A percentile compares a stretch with the other conserved stretches of the same genome.
Evolutionary conservation across 2,797 vertebrate species (phyloP).

Genomic region (Helarctos malayanus): DNA sequence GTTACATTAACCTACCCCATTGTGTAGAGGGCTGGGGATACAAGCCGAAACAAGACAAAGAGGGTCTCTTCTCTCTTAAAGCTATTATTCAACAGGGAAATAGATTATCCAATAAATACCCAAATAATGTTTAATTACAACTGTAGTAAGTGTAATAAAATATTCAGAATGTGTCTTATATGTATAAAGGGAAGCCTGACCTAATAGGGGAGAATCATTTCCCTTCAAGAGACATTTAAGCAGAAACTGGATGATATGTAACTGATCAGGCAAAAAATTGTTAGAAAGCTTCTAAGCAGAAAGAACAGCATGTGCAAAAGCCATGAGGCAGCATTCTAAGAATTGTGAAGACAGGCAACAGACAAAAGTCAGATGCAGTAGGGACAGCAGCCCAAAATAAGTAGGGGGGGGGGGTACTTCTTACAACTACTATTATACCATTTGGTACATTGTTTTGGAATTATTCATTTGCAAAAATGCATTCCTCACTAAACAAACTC

Average conservation of each 20-base stretch:
- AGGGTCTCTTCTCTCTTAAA: constrained; percentile 41
- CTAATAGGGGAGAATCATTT: constrained; percentile 38
- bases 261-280: not conserved
- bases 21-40: not conserved
- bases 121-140: constrained; percentile 45
- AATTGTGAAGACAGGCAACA: not conserved
- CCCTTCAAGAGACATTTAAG: constrained; percentile 27
- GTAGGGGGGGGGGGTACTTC: not conserved
- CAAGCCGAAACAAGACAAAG: constrained; percentile 40
- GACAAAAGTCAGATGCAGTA: not conserved
- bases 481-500: not conserved
- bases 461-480: not conserved
- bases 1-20: constrained; percentile 15
- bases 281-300: not conserved
- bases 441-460: not conserved
- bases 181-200: not conserved
- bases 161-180: constrained; percentile 13
- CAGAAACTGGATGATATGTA: constrained; percentile 23
- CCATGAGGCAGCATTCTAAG: not conserved
- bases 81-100: constrained; percentile 31
- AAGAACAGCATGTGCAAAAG: not conserved
- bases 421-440: not conserved
- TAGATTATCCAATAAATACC: constrained; percentile 34
- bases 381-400: not conserved
- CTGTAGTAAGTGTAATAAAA: constrained; percentile 53